These are phyloP conservation scores for Psettodes erumei DNA, from an alignment of 2,113 vertebrate genomes.

Conservation along the genomic window DNA sequence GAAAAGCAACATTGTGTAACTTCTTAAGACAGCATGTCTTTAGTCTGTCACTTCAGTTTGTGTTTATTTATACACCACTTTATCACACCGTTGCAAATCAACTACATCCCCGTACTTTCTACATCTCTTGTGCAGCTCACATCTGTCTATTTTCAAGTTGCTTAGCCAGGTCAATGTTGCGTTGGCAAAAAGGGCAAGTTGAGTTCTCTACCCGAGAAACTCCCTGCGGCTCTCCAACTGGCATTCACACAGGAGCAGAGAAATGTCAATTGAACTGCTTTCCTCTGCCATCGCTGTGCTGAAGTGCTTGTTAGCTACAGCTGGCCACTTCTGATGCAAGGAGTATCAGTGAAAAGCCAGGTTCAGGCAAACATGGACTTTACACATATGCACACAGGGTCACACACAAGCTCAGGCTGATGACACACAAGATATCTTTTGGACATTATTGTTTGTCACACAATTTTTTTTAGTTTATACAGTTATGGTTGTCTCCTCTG, in stretches of 20 bases:
- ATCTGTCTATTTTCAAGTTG: not conserved
- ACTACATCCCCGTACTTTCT: not conserved
- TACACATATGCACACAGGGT: slow-evolving; percentile 3
- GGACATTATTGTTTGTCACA: not conserved
- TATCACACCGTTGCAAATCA: slow-evolving; percentile 13
- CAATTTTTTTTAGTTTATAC: not conserved
- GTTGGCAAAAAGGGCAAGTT: not conserved
- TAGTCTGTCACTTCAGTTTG: slow-evolving; percentile 1
- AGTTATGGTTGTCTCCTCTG: not conserved
- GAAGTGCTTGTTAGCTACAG: slow-evolving; percentile 26
- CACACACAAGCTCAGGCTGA: not conserved
- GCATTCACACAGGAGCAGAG: not conserved
- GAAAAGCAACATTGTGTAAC: slow-evolving; percentile 1
- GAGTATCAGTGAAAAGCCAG: slow-evolving; percentile 4
- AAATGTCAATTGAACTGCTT: slow-evolving; percentile 26
- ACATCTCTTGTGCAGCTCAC: not conserved
- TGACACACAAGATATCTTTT: not conserved
- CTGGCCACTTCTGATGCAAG: not conserved
- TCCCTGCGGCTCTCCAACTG: not conserved
- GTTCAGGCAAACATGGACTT: not conserved
- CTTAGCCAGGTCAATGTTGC: not conserved
- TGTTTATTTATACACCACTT: not conserved
- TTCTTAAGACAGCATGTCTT: not conserved
- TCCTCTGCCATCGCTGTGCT: slow-evolving; percentile 5
- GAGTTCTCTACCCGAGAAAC: not conserved